phyloP scores from a whole-genome alignment of 2,113 vertebrate species.

The Leptodactylus fuscus region DNA sequence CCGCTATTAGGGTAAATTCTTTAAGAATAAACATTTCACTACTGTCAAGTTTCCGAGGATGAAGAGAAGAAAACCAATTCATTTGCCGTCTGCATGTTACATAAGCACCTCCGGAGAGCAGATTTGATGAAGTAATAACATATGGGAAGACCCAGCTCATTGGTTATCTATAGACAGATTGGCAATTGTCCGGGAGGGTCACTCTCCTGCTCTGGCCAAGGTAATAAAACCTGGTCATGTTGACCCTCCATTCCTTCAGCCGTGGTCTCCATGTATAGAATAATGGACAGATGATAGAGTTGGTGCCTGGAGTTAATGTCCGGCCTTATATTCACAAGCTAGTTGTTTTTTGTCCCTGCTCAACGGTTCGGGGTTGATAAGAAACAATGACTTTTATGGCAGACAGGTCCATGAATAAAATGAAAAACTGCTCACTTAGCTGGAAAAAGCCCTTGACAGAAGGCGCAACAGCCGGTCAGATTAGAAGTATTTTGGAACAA shows the following conservation, averaged over 20 bases:
- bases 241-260: neutral
- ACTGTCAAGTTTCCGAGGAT: neutral
- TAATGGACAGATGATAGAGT: conserved; percentile 73
- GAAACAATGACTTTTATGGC: conserved; percentile 77
- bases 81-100: conserved; percentile 16
- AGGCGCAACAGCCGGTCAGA: conserved; percentile 76
- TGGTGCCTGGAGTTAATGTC: conserved; percentile 77
- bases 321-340: conserved; percentile 84
- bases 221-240: neutral
- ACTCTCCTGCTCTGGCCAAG: neutral
- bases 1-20: too few relatives aligned
- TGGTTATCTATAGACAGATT: conserved; percentile 22
- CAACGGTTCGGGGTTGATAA: conserved; percentile 68
- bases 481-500: conserved; percentile 69
- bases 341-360: conserved; percentile 74
- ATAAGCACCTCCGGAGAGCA: conserved; percentile 29
- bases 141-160: conserved; percentile 1
- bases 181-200: conserved; percentile 32
- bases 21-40: neutral
- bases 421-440: conserved; percentile 80
- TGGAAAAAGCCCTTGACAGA: conserved; percentile 79
- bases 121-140: conserved; percentile 37
- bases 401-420: conserved; percentile 70
- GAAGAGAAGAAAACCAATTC: neutral
- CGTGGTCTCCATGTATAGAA: conserved; percentile 3